phyloP scores from a whole-genome alignment of 92 coral and sea anemone genomes.

The Meandrina meandrites region DNA sequence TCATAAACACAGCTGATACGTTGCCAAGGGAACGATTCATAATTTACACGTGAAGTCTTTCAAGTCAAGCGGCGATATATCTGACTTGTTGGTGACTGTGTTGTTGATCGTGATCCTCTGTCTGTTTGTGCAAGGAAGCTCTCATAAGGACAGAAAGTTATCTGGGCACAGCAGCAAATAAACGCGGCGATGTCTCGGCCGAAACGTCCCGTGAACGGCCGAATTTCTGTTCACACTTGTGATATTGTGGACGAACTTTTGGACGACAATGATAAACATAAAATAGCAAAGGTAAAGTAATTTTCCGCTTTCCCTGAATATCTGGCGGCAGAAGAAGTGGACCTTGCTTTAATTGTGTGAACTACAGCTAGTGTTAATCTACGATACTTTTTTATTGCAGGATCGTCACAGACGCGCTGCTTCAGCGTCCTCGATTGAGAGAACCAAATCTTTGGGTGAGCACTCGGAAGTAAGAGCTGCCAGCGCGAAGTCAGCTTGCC shows the following conservation, averaged over 20 bases:
- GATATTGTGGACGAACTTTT: constrained; percentile 79
- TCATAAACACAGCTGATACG: constrained; percentile 34
- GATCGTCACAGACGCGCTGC: constrained; percentile 54
- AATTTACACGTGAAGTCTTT: constrained; percentile 74
- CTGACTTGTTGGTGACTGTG: constrained; percentile 25
- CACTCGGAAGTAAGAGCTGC: constrained; percentile 30
- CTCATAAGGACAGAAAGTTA: constrained; percentile 59
- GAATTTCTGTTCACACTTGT: constrained; percentile 96
- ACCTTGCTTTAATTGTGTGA: not conserved
- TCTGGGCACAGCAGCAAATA: constrained; percentile 12
- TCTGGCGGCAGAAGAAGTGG: not conserved
- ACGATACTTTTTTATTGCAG: not conserved
- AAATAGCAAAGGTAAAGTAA: constrained; percentile 45
- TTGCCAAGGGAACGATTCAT: constrained; percentile 74
- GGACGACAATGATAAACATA: constrained; percentile 64
- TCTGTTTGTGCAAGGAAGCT: constrained; percentile 37
- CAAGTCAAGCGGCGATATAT: constrained; percentile 31
- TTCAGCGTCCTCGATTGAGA: constrained; percentile 50
- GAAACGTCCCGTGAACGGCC: constrained; percentile 60
- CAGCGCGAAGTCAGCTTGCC: constrained; percentile 33
- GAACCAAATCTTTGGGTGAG: constrained; percentile 7
- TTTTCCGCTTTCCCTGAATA: not conserved
- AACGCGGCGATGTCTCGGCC: constrained; percentile 60
- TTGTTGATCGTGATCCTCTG: constrained; percentile 15
- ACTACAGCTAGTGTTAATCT: too few species aligned